phyloP scores from a whole-genome alignment of 2,888 invertebrate species.

The Hirtodrosophila confusa region DNA sequence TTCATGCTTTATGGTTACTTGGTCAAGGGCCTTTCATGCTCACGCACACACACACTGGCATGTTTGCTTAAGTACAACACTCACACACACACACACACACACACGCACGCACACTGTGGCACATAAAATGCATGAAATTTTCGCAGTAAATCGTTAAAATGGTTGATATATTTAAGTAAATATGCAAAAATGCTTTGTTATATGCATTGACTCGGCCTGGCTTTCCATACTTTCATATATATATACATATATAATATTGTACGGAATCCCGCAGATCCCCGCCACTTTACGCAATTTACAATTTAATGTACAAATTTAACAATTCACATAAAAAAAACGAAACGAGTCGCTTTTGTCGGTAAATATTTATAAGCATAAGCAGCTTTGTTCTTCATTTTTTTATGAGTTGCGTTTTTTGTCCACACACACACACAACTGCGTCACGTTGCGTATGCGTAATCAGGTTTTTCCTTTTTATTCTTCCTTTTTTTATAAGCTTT shows the following conservation, averaged over 20 bases:
- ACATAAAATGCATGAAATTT: conserved; percentile 74
- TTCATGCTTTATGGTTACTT: conserved; percentile 80
- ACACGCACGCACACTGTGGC: conserved; percentile 20
- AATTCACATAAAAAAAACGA: conserved; percentile 50
- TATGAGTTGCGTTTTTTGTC: conserved; percentile 6
- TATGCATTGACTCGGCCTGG: conserved; percentile 43
- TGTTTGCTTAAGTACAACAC: conserved; percentile 3
- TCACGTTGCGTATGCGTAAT: conserved; percentile 52
- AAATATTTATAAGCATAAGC: conserved; percentile 52
- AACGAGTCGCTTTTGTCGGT: conserved; percentile 25
- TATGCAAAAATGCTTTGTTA: conserved; percentile 71
- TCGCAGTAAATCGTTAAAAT: conserved; percentile 74
- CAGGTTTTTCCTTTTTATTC: conserved; percentile 10
- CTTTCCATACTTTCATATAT: too few species aligned
- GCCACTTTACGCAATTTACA: conserved; percentile 50
- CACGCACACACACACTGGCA: conserved; percentile 35
- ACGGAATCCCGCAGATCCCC: neutral
- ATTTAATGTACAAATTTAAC: conserved; percentile 62
- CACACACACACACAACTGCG: neutral
- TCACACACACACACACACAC: conserved; percentile 11
- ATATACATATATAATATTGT: neutral
- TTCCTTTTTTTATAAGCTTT: conserved; percentile 3
- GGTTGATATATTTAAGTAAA: conserved; percentile 74
- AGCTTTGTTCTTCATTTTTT: conserved; percentile 37
- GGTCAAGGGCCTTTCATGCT: conserved; percentile 76